Conservation (phyloP, 2,113 vertebrate genomes). For the Coracopsis vasa region DNA sequence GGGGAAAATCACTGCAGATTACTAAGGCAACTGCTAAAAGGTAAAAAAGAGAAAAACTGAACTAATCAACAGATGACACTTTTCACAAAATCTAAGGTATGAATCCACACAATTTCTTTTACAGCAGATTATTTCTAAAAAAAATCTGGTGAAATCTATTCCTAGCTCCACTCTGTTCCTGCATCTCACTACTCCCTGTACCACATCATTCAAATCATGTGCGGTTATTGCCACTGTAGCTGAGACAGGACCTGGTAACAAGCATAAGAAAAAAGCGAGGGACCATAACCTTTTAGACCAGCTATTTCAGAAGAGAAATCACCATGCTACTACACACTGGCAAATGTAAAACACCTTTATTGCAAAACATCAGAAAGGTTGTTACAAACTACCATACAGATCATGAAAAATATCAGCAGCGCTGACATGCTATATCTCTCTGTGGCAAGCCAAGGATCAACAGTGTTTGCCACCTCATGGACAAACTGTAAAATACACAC, state of each 20-base stretch:
- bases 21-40: neutral
- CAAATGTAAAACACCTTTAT: neutral
- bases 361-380: neutral
- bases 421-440: neutral
- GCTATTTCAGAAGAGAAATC: neutral
- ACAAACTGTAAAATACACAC: constrained; percentile 10
- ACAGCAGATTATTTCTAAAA: neutral
- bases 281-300: neutral
- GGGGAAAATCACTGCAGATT: neutral
- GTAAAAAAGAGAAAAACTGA: neutral
- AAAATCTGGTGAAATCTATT: neutral
- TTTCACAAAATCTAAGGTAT: neutral
- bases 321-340: neutral
- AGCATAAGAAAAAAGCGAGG: neutral
- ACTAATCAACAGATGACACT: neutral
- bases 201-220: neutral
- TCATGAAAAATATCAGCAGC: neutral
- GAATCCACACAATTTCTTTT: neutral
- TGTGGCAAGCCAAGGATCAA: neutral
- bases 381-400: neutral
- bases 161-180: neutral
- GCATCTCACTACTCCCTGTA: neutral
- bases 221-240: neutral
- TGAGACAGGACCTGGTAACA: neutral
- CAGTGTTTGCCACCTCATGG: constrained; percentile 20